Base-by-base conservation (phyloP, 2,797 vertebrate species). In the Glyptemys insculpta region DNA sequence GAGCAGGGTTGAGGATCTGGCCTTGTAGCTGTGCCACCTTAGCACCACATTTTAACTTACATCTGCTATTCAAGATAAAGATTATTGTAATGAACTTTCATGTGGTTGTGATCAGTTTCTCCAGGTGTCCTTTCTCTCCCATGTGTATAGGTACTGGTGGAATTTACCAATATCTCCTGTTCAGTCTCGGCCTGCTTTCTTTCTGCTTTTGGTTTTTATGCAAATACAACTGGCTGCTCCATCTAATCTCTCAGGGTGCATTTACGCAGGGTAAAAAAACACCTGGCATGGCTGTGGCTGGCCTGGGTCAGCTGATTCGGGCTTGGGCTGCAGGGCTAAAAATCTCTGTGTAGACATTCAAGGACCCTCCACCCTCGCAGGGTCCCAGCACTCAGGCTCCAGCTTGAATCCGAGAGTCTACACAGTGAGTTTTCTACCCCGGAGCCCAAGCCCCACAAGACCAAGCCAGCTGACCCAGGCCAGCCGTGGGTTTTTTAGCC, bases 61-160 rank as follows among this genome's bases (percentile, higher is more conserved):
- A 19, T n/a, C 47, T 85, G 68, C 52, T 76, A 53, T 76, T n/a
- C 56, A 81, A 21, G 78, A 62, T 50, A 29, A 19, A 34, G 83
- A 16, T 27, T 34, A 80, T 83, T 96, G 52, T 62, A 56, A 76
- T 83, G 23, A 68, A 81, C 5, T 19, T 44, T 0, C 29, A 7
- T n/a, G 44, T 79, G 86, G 31, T n/a, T 59, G 57, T 76, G 62
- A 83, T 72, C 37, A 1, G 57, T 93, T 90, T 47, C 2, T 1
- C 25, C 54, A 31, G 41, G 12, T 16, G 15, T 65, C 4, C 5
- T 72, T 44, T 80, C 62, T 23, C 44, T 78, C 12, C 53, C 49
- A 53, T 44, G 47, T 53, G 29, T 18, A 79, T 56, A 5, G 0
- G 0, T 7, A 9, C 1, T 29, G 27, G 37, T 59, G 49, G 44